Conservation (phyloP, 2,113 vertebrate genomes). For the Cyanocitta stelleri region DNA sequence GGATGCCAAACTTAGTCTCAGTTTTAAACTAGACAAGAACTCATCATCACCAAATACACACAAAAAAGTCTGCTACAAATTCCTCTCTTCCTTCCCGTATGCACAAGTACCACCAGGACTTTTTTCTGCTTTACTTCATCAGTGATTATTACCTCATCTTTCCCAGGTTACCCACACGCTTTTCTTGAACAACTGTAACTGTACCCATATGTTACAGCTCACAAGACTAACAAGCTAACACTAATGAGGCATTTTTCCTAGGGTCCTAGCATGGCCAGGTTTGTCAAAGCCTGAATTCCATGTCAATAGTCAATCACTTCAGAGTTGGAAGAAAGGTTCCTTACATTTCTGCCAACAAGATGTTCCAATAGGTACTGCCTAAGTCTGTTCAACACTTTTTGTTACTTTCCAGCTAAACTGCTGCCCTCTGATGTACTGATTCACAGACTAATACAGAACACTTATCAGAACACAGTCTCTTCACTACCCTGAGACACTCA, state of each 20-base stretch:
- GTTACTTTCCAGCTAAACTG: not conserved
- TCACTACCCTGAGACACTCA: not conserved
- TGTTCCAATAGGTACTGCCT: not conserved
- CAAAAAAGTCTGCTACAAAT: not conserved
- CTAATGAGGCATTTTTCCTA: not conserved
- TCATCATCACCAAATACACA: not conserved
- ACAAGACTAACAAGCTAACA: not conserved
- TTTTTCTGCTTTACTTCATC: not conserved
- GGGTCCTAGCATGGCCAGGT: not conserved
- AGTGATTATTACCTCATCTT: not conserved
- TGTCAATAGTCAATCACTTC: not conserved
- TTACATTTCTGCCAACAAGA: not conserved
- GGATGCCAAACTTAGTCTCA: not conserved
- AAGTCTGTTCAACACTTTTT: not conserved
- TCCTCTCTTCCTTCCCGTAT: not conserved
- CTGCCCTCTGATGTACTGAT: not conserved
- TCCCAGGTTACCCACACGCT: not conserved
- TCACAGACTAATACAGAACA: not conserved
- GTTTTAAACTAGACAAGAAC: not conserved
- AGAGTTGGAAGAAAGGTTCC: not conserved
- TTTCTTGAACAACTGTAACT: not conserved
- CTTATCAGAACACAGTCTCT: not conserved
- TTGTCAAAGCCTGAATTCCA: not conserved
- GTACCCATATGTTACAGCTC: not conserved
- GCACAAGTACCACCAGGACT: not conserved